Conservation (phyloP, 2,888 invertebrate species). For the Globia sparganii region DNA sequence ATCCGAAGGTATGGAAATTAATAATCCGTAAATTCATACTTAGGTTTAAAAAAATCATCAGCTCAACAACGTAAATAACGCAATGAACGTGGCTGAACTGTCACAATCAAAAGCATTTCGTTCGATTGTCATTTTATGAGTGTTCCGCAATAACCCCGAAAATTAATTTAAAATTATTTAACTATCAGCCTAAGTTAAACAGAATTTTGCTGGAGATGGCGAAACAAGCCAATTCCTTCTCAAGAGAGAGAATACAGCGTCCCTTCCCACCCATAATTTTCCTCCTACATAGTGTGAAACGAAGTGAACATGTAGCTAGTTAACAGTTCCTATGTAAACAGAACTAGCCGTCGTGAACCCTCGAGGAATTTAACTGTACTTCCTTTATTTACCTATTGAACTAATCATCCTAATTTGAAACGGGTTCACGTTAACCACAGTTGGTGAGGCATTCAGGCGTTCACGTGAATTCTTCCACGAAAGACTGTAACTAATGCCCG, state of each 20-base stretch:
- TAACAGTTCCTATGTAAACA: slow-evolving; percentile 53
- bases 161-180: background rate
- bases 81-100: background rate
- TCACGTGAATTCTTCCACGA: slow-evolving; percentile 2
- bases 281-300: slow-evolving; percentile 19
- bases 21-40: background rate
- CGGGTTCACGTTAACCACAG: background rate
- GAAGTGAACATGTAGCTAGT: slow-evolving; percentile 36
- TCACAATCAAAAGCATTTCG: background rate
- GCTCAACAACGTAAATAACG: background rate
- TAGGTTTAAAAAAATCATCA: background rate
- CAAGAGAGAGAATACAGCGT: slow-evolving; percentile 1
- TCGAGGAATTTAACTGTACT: slow-evolving; percentile 57
- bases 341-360: slow-evolving; percentile 35
- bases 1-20: background rate
- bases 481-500: background rate
- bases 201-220: background rate
- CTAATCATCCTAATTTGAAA: slow-evolving; percentile 44
- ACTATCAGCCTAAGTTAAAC: too few relatives aligned
- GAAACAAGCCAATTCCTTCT: background rate
- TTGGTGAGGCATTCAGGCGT: slow-evolving; percentile 1
- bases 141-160: background rate
- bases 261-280: slow-evolving; percentile 17
- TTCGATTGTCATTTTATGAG: background rate
- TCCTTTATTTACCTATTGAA: slow-evolving; percentile 50